A percentile compares a stretch with the other conserved stretches of the same genome.
These are phyloP conservation scores for Seira sanloemensis DNA, from an alignment of 2,888 invertebrate species.

Conservation along the genomic window DNA sequence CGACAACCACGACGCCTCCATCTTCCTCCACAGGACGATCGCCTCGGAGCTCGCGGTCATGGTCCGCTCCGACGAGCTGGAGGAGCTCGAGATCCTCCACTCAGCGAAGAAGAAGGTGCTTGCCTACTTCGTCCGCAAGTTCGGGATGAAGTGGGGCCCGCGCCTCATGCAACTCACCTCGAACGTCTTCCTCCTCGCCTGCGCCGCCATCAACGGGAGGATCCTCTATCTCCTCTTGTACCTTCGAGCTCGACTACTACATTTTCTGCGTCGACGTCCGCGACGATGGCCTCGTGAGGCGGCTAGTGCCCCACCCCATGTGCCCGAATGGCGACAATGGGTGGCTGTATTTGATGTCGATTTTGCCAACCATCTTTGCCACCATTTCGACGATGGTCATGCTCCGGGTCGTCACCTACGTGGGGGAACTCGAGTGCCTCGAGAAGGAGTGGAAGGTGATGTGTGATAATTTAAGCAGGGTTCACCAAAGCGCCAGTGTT, in stretches of 20 bases:
- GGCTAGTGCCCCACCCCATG: background rate
- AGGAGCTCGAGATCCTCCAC: constrained; percentile 4
- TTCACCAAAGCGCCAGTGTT: too few relatives aligned
- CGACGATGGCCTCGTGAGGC: background rate
- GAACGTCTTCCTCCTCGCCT: constrained; percentile 21
- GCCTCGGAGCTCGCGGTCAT: constrained; percentile 19
- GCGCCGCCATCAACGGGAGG: background rate
- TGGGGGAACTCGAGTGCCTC: background rate
- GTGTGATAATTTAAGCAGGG: too few relatives aligned
- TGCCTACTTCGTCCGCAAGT: background rate
- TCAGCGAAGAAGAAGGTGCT: constrained; percentile 11
- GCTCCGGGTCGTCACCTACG: background rate
- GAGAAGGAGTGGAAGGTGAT: too few relatives aligned
- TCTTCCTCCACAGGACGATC: constrained; percentile 51
- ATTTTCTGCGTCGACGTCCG: constrained; percentile 17
- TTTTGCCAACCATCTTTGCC: constrained; percentile 37
- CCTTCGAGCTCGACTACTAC: constrained; percentile 34
- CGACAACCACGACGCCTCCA: constrained; percentile 14
- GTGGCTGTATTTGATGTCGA: constrained; percentile 16
- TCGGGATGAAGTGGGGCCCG: constrained; percentile 31
- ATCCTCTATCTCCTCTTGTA: constrained; percentile 24
- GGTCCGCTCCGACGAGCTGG: background rate
- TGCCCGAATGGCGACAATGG: constrained; percentile 33
- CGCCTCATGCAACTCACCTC: constrained; percentile 26
- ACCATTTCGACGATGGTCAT: constrained; percentile 33